phyloP scores from a whole-genome alignment of 2,113 vertebrate genomes.

The Brachyhypopomus occidentalis region DNA sequence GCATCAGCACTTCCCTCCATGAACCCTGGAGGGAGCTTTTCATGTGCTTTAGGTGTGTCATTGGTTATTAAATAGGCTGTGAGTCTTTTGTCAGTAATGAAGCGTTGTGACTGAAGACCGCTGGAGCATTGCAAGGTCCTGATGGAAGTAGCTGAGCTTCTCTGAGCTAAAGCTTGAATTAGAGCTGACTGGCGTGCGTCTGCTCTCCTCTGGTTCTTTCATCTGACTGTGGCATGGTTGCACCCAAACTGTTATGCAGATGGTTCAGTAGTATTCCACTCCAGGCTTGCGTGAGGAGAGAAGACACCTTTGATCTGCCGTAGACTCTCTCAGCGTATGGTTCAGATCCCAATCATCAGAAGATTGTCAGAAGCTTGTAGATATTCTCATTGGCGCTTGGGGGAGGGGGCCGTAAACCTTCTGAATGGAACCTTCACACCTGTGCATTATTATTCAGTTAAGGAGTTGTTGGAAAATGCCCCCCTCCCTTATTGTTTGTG shows the following conservation, averaged over 20 bases:
- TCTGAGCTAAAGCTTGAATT: neutral
- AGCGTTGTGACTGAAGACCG: neutral
- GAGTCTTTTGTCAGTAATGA: neutral
- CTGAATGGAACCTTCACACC: slow-evolving; percentile 1
- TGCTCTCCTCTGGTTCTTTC: neutral
- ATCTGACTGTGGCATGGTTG: neutral
- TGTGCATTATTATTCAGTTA: neutral
- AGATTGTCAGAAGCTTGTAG: slow-evolving; percentile 44
- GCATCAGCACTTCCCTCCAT: slow-evolving; percentile 16
- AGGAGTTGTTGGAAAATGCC: neutral
- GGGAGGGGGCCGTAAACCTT: neutral
- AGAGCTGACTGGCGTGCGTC: neutral
- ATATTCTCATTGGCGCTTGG: neutral
- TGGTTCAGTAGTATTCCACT: slow-evolving; percentile 1
- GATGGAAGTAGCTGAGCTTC: neutral
- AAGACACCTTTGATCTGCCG: neutral
- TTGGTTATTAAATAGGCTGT: slow-evolving; percentile 12
- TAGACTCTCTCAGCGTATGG: neutral
- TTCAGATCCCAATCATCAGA: slow-evolving; percentile 13
- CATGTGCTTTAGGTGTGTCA: slow-evolving; percentile 10
- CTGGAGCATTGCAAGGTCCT: neutral
- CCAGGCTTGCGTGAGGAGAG: slow-evolving; percentile 2
- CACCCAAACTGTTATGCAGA: neutral
- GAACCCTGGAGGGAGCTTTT: slow-evolving; percentile 10
- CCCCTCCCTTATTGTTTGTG: neutral